Evolutionary conservation across 2,113 vertebrate species (phyloP), one percentile per base, ranked within the genome.

Genomic region (Myotis lucifugus): DNA sequence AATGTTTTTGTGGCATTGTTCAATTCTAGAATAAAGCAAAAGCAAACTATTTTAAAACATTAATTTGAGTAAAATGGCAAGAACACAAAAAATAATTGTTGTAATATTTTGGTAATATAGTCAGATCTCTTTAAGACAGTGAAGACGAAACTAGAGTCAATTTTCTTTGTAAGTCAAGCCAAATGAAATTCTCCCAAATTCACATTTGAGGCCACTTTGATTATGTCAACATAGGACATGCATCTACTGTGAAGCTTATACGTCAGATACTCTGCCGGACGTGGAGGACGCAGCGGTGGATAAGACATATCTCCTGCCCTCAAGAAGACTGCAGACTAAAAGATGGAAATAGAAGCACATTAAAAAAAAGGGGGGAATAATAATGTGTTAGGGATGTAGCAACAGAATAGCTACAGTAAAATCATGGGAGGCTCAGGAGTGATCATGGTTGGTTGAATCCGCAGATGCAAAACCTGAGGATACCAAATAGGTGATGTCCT

Each of bases 1-100:
- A 98, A 98, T 70, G 97, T 97, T 97, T 98, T 98, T 78, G 98
- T 98, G 89, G 98, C 98, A 95, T 98, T 98, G 97, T 99, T 98
- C 87, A 99, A 93, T 93, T 99, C 98, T 99, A 97, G 29, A 98
- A 82, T 59, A 96, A 98, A 88, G 12, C 25, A 72, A 97, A 97
- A 85, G 13, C 94, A 97, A 82, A 94, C 0, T 54, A 79, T 61
- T 95, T 95, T 93, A 70, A 69, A 95, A 32, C 34, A 82, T 25
- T 88, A 4, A 97, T 93, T 25, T 96, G 34, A 95, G 42, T 64
- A 95, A 97, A 96, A 88, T 27, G 11, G n/a, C 17, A 95, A 85
- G 69, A 90, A 69, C 7, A 42, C 56, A 11, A 90, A 21, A 50
- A 50, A 79, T 56, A 8, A 76, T 10, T 94, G 7, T 32, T 32